Percentiles rank a stretch among this genome's conserved stretches.
These are phyloP conservation scores for Rhineura floridana DNA, from an alignment of 2,113 vertebrate species.

Conservation along the genomic window DNA sequence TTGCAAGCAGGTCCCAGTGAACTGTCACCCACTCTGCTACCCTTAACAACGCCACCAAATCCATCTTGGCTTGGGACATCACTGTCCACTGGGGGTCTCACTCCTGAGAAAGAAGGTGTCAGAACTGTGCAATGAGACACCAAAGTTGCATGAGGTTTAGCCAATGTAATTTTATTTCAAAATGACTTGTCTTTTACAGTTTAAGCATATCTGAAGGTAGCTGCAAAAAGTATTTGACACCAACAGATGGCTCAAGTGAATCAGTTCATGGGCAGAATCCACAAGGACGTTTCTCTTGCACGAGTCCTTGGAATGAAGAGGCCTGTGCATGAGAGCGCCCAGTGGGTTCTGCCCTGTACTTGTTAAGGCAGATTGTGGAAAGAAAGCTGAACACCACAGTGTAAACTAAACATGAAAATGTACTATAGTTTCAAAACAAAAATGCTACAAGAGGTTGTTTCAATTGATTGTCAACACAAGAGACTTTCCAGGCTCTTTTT, in stretches of 20 bases:
- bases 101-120: background rate
- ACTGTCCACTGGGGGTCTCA: too few species aligned
- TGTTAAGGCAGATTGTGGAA: background rate
- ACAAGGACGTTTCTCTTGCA: background rate
- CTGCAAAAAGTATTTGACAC: background rate
- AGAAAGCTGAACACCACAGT: background rate
- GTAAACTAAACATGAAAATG: slow-evolving; percentile 21
- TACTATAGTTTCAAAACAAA: slow-evolving; percentile 64
- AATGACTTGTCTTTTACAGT: background rate
- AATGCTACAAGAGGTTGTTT: slow-evolving; percentile 51
- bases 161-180: slow-evolving; percentile 68
- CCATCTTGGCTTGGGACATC: background rate
- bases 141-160: slow-evolving; percentile 44
- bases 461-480: slow-evolving; percentile 75
- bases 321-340: background rate
- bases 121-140: background rate
- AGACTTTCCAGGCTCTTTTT: slow-evolving; percentile 37
- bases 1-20: background rate
- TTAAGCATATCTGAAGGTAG: background rate
- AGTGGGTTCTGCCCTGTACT: background rate
- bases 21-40: background rate
- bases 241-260: background rate
- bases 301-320: background rate
- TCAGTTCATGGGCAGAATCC: background rate
- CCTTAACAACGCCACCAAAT: background rate